Conservation (phyloP, 2,888 invertebrate genomes). For the Scaptomyza polygonia region DNA sequence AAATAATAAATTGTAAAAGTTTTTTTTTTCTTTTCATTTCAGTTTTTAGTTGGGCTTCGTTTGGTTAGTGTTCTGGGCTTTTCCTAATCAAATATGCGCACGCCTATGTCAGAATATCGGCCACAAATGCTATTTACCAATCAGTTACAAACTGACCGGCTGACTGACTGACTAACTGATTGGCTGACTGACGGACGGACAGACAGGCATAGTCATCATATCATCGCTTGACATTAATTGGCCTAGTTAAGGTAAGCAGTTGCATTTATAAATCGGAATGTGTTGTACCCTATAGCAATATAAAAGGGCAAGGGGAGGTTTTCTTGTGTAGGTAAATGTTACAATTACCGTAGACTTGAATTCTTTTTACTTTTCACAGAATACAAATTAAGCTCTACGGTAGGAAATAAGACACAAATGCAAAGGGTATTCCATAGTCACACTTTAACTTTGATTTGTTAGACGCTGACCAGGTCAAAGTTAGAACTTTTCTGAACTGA, state of each 20-base stretch:
- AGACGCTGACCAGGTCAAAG: constrained; percentile 38
- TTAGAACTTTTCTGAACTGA: constrained; percentile 51
- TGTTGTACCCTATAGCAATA: not conserved
- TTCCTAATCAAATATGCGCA: constrained; percentile 73
- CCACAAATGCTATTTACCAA: too few species aligned
- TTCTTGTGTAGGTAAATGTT: not conserved
- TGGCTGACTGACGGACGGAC: constrained; percentile 9
- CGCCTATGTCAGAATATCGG: constrained; percentile 18
- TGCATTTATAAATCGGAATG: constrained; percentile 35
- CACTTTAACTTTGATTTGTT: not conserved
- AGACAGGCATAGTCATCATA: constrained; percentile 30
- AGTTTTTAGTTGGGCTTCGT: constrained; percentile 3
- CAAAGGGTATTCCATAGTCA: not conserved
- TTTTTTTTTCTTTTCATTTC: constrained; percentile 6
- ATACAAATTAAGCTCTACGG: too few species aligned
- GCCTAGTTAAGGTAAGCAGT: constrained; percentile 31
- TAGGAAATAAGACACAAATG: too few species aligned
- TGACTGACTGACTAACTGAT: constrained; percentile 16
- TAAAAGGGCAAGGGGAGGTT: not conserved
- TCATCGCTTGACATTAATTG: constrained; percentile 59
- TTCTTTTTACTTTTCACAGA: too few species aligned
- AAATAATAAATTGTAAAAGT: constrained; percentile 76
- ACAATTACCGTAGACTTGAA: too few species aligned
- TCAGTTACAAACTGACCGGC: constrained; percentile 9
- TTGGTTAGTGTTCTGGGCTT: constrained; percentile 52